Evolutionary conservation across 1,140 invertebrate genomes (phyloP), one percentile per base, ranked within the genome.

Genomic region (Macrosteles quadrilineatus): DNA sequence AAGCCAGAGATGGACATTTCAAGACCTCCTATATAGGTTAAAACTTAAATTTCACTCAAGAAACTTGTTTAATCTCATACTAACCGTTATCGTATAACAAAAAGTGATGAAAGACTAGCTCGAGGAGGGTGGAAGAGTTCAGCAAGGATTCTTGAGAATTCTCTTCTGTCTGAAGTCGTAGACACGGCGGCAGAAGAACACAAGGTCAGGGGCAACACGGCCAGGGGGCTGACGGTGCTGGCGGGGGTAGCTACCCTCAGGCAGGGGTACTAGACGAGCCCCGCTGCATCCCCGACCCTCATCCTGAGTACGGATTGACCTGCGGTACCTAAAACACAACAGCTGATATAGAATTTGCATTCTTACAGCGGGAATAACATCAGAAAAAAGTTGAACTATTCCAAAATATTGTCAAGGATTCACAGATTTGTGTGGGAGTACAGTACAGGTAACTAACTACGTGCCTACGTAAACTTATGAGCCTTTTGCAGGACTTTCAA

Each of bases 131-230:
- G 21, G 59, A 19, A 27, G 40, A 19, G 27, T 21, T 71, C 47
- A 71, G 59, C 68, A 68, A 31, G 75, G 76, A 83, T 89, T 87
- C 77, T 90, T 90, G 50, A 90, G 84, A 71, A 93, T 86, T 73
- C 91, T 88, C 75, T 91, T 92, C 70, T 93, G 90, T 68, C 95
- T 87, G 82, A 95, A 97, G 81, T 98, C 96, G 82, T 98, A 98
- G 32, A 97, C 94, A 73, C 92, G 90, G 19, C 94, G 88, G 82
- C 96, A 98, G 82, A 97, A 94, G 76, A 98, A 94, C 1, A 98
- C 92, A 79, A 94, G 89, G 73, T 97, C 95, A 3, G 90, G 85
- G 67, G 88, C 85, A 9, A 91, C 87, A 73, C 90, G 88, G 30
- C 89, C 85, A 30, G 90, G 88, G n/a, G 90, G 87, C 75, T 91